Base-by-base conservation (phyloP, 2,888 invertebrate species). In the Invenusta paracnida region DNA sequence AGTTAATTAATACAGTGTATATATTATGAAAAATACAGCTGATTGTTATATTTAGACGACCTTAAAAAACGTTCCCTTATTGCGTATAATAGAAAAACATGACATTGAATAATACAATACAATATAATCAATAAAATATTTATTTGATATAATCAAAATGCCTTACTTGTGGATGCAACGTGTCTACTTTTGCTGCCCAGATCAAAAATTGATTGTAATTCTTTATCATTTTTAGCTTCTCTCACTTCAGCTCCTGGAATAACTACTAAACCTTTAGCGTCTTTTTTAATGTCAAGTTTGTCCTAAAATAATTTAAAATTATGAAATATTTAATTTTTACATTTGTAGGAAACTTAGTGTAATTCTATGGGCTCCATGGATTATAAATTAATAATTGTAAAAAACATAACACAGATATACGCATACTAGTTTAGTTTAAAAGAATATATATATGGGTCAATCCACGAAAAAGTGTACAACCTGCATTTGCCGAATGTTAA, bases 211-310 rank as follows among this genome's bases (percentile, higher is more conserved):
- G 89, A 89, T 85, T 88, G 88, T 85, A 91, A 88, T 82, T 90
- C 90, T 87, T 90, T 89, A 79, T 89, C 87, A 84, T 89, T 90
- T 2, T 86, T 83, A 17, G 91, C 90, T 0, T 85, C 85, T 84
- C 90, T 90, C 0, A 92, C 88, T 28, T 90, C 89, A 0, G 92
- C 88, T 23, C 92, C 92, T 30, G 90, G 90, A 23, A 92, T 90
- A 86, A 89, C 89, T 82, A 91, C 90, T 88, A 90, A 88, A 0
- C 92, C 92, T 86, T 92, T 91, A 88, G 92, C 91, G 89, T 92
- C 92, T 85, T 92, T 91, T 89, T 93, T 92, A 85, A 93, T 92
- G 67, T 92, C 92, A 88, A 92, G 88, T 87, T 91, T 91, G 66
- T 91, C 92, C 90, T 90, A 87, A 25, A 88, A 87, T 11, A 23